These are phyloP conservation scores for Eubasilissa regina DNA, from an alignment of 1,140 invertebrate species.

Conservation along the genomic window DNA sequence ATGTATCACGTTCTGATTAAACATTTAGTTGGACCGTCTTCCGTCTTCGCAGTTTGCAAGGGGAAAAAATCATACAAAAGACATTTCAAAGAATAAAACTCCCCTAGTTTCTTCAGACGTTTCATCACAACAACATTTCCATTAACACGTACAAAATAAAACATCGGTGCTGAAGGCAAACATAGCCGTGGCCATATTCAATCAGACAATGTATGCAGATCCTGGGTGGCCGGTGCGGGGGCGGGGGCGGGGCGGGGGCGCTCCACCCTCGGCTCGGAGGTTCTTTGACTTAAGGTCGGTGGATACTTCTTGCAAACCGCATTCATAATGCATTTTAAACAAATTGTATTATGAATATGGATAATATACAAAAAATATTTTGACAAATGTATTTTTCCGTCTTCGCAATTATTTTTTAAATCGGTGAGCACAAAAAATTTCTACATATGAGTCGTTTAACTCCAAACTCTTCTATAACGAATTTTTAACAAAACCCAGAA, in stretches of 20 bases:
- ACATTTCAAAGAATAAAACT: neutral
- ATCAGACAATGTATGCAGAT: constrained; percentile 61
- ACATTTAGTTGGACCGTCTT: too few relatives aligned
- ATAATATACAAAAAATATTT: too few relatives aligned
- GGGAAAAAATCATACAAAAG: neutral
- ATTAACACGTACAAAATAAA: constrained; percentile 58
- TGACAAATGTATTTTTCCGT: too few relatives aligned
- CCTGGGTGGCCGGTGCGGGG: constrained; percentile 49
- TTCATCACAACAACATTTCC: constrained; percentile 37
- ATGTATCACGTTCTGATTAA: too few relatives aligned
- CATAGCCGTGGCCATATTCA: constrained; percentile 51
- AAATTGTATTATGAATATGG: too few relatives aligned
- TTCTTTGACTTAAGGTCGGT: constrained; percentile 16
- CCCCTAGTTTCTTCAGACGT: neutral
- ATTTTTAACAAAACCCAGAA: too few relatives aligned
- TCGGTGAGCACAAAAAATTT: too few relatives aligned
- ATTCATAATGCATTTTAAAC: neutral
- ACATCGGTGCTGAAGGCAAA: constrained; percentile 38
- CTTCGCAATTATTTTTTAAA: too few relatives aligned
- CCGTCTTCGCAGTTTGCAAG: too few relatives aligned
- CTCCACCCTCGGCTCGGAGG: constrained; percentile 2
- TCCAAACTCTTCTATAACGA: too few relatives aligned
- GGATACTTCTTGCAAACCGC: neutral
- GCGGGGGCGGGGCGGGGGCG: constrained; percentile 24
- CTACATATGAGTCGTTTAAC: too few relatives aligned